Evolutionary conservation across 92 coral and sea anemone species (phyloP).

Genomic region (Bergia puertoricense): DNA sequence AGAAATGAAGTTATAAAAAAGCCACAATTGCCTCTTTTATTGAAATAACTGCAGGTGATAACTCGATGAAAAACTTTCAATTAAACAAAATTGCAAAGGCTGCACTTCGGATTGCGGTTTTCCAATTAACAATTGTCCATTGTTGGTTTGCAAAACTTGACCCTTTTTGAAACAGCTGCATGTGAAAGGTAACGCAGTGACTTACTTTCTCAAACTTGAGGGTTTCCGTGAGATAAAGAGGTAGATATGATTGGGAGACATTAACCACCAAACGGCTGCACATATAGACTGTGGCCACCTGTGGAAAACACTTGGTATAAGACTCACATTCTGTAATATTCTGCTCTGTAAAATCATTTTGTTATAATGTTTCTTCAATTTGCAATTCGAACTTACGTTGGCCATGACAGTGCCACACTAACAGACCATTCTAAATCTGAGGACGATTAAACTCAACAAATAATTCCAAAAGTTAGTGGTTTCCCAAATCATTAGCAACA

Average conservation of each 20-base stretch:
- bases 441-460: not conserved
- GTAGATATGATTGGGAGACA: constrained; percentile 80
- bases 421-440: not conserved
- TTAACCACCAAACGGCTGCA: constrained; percentile 82
- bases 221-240: constrained; percentile 84
- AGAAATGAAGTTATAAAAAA: too few relatives aligned
- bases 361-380: not conserved
- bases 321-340: not conserved
- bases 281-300: constrained; percentile 75
- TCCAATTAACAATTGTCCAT: too few relatives aligned
- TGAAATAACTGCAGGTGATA: too few relatives aligned
- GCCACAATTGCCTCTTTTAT: too few relatives aligned
- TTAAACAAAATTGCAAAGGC: too few relatives aligned
- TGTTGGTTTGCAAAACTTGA: too few relatives aligned
- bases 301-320: not conserved
- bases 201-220: constrained; percentile 80
- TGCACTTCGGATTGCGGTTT: too few relatives aligned
- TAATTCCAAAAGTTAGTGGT: not conserved
- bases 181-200: not conserved
- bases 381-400: not conserved
- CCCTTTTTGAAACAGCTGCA: not conserved
- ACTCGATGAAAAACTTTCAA: too few relatives aligned
- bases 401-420: not conserved
- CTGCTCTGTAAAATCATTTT: not conserved
- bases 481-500: not conserved